Percentiles rank a stretch among this genome's conserved stretches.
These are phyloP conservation scores for Riparia riparia DNA, from an alignment of 2,113 vertebrate genomes.

Conservation along the genomic window DNA sequence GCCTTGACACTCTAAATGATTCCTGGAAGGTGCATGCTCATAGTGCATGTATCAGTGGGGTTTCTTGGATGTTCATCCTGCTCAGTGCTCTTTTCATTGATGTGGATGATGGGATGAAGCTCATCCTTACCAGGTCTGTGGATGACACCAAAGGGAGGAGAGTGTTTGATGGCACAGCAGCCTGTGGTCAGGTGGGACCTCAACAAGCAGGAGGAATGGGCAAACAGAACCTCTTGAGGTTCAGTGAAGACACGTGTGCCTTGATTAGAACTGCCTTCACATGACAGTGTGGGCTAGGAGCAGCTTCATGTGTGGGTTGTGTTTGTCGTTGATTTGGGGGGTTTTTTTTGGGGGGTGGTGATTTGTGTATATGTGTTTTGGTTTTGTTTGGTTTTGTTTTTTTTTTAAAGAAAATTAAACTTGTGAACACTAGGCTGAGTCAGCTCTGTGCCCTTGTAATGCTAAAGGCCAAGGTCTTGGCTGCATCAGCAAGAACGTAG, in stretches of 20 bases:
- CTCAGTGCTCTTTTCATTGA: not conserved
- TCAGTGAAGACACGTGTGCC: fast-evolving
- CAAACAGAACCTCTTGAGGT: not conserved
- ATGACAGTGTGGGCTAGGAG: not conserved
- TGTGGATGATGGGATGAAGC: not conserved
- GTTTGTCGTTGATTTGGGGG: not conserved
- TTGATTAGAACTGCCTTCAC: not conserved
- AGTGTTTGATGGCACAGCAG: not conserved
- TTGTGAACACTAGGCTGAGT: not conserved
- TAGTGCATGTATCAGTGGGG: not conserved
- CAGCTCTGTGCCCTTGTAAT: not conserved
- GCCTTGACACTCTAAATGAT: not conserved
- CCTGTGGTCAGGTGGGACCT: not conserved
- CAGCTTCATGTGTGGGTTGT: not conserved
- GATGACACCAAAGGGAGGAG: not conserved
- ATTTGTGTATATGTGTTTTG: not conserved
- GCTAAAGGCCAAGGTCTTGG: not conserved
- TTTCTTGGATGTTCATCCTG: not conserved
- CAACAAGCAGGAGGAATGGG: not conserved
- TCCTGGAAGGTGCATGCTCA: not conserved
- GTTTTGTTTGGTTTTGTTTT: not conserved
- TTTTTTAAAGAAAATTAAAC: not conserved
- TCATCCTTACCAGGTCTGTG: not conserved
- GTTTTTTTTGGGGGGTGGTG: not conserved
- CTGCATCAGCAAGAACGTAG: not conserved